Evolutionary conservation across 35 echinoderm and acorn worm genomes (phyloP).

Genomic region (Lytechinus variegatus): DNA sequence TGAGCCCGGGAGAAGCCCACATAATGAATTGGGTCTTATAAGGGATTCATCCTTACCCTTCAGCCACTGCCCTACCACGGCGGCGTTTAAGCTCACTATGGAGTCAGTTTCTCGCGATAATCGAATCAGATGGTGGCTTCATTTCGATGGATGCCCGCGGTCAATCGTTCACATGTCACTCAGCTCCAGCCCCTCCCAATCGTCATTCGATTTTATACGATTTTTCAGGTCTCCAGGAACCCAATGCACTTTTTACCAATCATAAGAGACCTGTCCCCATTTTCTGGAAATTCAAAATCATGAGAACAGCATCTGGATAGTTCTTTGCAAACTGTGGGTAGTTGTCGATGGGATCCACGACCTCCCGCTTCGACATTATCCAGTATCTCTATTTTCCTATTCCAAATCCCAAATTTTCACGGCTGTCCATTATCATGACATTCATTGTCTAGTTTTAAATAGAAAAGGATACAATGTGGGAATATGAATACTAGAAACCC

Average conservation of each 20-base stretch:
- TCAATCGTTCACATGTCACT: neutral
- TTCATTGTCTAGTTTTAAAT: too few relatives aligned
- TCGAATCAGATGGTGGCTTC: slow-evolving; percentile 22
- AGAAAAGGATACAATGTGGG: too few relatives aligned
- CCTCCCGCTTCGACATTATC: too few relatives aligned
- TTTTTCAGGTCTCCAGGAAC: neutral
- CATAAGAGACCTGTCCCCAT: neutral
- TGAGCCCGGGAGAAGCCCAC: neutral
- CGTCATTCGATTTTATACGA: neutral
- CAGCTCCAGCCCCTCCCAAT: neutral
- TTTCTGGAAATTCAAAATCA: too few relatives aligned
- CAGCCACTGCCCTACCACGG: neutral
- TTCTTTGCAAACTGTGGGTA: too few relatives aligned
- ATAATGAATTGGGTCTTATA: neutral
- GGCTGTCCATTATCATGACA: too few relatives aligned
- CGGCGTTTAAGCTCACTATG: neutral
- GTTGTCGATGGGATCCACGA: too few relatives aligned
- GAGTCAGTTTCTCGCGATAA: neutral
- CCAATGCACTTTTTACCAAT: neutral
- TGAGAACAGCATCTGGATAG: too few relatives aligned
- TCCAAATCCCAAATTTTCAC: too few relatives aligned
- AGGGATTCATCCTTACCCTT: neutral
- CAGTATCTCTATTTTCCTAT: too few relatives aligned
- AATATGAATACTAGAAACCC: too few relatives aligned
- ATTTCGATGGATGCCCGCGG: neutral